Evolutionary conservation across 1,140 invertebrate genomes (phyloP), one percentile per base, ranked within the genome.

Genomic region (Leptinotarsa undecemlineata): DNA sequence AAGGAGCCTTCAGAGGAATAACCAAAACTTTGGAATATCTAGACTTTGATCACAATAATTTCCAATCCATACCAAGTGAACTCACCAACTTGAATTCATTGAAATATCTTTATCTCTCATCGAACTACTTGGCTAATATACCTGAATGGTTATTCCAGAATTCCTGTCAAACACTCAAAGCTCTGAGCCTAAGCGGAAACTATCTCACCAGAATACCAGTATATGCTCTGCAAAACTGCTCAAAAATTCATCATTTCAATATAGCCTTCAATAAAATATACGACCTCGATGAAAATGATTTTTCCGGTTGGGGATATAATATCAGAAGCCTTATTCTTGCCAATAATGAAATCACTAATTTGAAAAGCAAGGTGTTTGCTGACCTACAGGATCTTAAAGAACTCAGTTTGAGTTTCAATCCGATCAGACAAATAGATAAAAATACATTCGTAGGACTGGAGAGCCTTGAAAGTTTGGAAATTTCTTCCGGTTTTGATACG

Each of bases 321-420:
- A 86, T 97, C n/a, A 91, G 92, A 78, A 96, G 94, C 69, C 88
- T 97, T 15, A 88, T 95, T 66, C 86, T 97, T 66, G 89, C 93
- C 48, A 96, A 95, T 85, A 97, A 97, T 83, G 89, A 92, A 78
- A 90, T 97, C 62, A 91, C 91, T 5, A 90, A 90, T 81, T 86
- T 97, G 61, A 90, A 90, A 81, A 86, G 90, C 63, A 89, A 92
- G 68, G 89, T 93, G 71, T 96, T 96, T 84, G 88, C 88, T 67
- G 88, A 89, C 1, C 85, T 91, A 57, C 89, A 88, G 62, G 89
- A 91, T 77, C 86, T 97, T 66, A 91, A 92, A 81, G 95, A 97
- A 85, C 90, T 97, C 33, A 95, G 93, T 85, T 86, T 97, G 64
- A 95, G 94, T 74, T 97, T 96, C 84, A 97, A 97, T 85, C 92